Evolutionary conservation across 2,888 invertebrate genomes (phyloP), one percentile per base, ranked within the genome.

Genomic region (Agonopterix arenella): DNA sequence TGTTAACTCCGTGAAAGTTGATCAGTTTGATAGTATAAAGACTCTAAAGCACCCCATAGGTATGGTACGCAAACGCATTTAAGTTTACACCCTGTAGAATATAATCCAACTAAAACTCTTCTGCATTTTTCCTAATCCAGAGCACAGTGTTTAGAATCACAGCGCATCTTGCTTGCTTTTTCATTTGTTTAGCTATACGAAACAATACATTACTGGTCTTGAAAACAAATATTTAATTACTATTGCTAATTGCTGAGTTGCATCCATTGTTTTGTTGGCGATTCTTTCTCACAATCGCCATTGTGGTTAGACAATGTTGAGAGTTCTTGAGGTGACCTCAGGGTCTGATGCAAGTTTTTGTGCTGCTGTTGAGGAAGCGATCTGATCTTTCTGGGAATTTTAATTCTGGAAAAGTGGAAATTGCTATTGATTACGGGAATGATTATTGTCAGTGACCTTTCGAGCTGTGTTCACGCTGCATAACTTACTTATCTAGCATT

Each of bases 251-350:
- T 85, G 82, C 80, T 70, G 74, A 76, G 70, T 73, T 60, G 68
- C 61, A 70, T 61, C 80, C 71, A 88, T 88, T 88, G 86, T 88
- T 73, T 67, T 54, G 62, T 53, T 65, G 70, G 70, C 65, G 73
- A 77, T 78, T 81, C 82, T 76, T 81, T 85, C 82, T 75, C 81
- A 86, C 88, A 88, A 88, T 86, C 78, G 82, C 84, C 72, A 85
- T 89, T 89, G 88, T 89, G 62, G 71, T 68, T 57, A 74, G 67
- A 86, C 85, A 85, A 86, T 86, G 83, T 88, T 89, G 88, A 80
- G 88, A 88, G 78, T 28, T 28, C 28, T 28, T 28, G 28, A 28
- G 28, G 67, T 80, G 85, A 84, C 88, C 86, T 80, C 77, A 76
- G 68, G 70, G 76, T 57, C 62, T 78, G 76, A 76, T 73, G 79